Percentiles rank a stretch among this genome's conserved stretches.
Conservation (phyloP, 1,140 invertebrate species). For the Saxidomus purpurata region DNA sequence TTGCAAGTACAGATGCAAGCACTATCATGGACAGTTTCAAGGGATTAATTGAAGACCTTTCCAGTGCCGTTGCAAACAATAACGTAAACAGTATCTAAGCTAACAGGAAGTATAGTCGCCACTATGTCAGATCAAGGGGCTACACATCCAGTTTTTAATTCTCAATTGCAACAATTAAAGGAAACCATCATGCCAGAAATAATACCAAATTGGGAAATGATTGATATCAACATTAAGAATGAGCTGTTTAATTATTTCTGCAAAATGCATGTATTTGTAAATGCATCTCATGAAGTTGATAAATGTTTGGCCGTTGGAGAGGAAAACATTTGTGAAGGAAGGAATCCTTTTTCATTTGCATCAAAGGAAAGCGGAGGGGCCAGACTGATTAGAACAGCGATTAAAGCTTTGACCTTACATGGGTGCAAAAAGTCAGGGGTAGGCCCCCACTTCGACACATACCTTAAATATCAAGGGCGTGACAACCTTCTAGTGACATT, state of each 20-base stretch:
- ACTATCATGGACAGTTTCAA: background rate
- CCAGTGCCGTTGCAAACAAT: background rate
- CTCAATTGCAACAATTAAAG: background rate
- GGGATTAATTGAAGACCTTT: background rate
- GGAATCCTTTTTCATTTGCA: background rate
- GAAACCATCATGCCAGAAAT: constrained; percentile 21
- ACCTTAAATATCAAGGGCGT: constrained; percentile 19
- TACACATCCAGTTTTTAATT: constrained; percentile 45
- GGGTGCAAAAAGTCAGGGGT: constrained; percentile 65
- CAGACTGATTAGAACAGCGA: constrained; percentile 24
- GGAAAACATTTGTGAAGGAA: background rate
- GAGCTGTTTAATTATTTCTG: constrained; percentile 36
- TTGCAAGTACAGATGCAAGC: background rate
- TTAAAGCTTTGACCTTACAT: constrained; percentile 25
- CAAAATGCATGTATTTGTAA: constrained; percentile 46
- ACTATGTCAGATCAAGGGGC: constrained; percentile 69
- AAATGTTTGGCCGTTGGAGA: background rate
- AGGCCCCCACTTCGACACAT: constrained; percentile 19
- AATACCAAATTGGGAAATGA: constrained; percentile 46
- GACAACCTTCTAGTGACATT: constrained; percentile 44
- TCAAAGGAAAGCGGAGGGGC: constrained; percentile 21
- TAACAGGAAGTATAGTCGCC: background rate
- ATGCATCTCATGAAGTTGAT: background rate
- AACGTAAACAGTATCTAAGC: background rate
- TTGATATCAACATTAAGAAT: background rate